Percentiles rank a stretch among this genome's conserved stretches.
Conservation (phyloP, 1,140 invertebrate genomes). For the Drosophila sp. region DNA sequence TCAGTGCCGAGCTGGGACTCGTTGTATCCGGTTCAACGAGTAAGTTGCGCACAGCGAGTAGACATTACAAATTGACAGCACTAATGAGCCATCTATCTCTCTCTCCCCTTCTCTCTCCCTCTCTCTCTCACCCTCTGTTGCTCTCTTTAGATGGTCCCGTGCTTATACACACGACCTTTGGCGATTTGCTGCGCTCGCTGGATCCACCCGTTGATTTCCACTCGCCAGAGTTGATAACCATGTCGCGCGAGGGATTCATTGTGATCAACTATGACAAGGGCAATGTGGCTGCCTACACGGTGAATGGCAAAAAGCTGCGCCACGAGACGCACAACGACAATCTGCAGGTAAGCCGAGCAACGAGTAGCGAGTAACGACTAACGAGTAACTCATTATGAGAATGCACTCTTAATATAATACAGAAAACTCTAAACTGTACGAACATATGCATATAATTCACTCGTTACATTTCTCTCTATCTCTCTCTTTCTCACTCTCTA, state of each 20-base stretch:
- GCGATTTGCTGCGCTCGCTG: slow-evolving; percentile 96
- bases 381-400: too few relatives aligned
- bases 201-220: slow-evolving; percentile 91
- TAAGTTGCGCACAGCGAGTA: slow-evolving; percentile 76
- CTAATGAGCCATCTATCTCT: neutral
- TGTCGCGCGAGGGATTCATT: slow-evolving; percentile 98
- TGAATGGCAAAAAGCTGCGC: slow-evolving; percentile 94
- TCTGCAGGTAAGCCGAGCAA: slow-evolving; percentile 90
- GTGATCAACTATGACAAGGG: slow-evolving; percentile 96
- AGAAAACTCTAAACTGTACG: too few relatives aligned
- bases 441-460: too few relatives aligned
- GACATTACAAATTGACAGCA: neutral
- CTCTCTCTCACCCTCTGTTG: neutral
- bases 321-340: slow-evolving; percentile 97
- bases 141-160: slow-evolving; percentile 93
- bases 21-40: slow-evolving; percentile 97
- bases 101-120: neutral
- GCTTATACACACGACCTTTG: slow-evolving; percentile 98
- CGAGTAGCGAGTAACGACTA: neutral
- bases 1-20: slow-evolving; percentile 98
- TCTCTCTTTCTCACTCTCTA: slow-evolving; percentile 79
- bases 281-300: slow-evolving; percentile 96
- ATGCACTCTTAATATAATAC: too few relatives aligned
- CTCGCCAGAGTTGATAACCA: slow-evolving; percentile 95
- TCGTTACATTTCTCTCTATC: neutral